These are phyloP conservation scores for Indicator indicator DNA, from an alignment of 2,113 vertebrate species.

Conservation along the genomic window DNA sequence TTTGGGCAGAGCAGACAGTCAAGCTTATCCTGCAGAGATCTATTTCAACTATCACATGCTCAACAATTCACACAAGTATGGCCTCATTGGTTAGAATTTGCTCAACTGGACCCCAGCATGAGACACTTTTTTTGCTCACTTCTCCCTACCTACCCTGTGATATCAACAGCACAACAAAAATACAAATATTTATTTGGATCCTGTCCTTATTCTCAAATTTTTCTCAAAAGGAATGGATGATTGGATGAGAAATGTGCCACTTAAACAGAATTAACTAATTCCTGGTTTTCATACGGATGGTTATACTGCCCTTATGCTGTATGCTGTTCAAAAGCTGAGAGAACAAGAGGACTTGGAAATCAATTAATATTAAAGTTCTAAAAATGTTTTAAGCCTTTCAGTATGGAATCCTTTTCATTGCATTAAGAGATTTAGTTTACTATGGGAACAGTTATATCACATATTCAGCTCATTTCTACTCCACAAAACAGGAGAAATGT, in stretches of 20 bases:
- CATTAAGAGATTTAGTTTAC: not conserved
- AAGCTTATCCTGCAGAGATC: not conserved
- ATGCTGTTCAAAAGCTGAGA: not conserved
- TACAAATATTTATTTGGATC: not conserved
- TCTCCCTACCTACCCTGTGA: fast-evolving
- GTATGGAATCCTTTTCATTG: not conserved
- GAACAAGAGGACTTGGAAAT: not conserved
- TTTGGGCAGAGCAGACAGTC: not conserved
- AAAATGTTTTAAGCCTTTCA: not conserved
- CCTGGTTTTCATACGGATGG: not conserved
- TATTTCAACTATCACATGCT: not conserved
- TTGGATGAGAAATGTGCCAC: not conserved
- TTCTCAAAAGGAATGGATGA: not conserved
- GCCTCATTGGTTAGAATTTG: not conserved
- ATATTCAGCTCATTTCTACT: not conserved
- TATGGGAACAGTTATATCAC: not conserved
- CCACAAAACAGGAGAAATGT: not conserved
- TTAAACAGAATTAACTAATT: not conserved
- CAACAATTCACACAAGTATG: not conserved
- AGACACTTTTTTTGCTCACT: not conserved
- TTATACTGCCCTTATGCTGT: not conserved
- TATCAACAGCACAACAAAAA: not conserved
- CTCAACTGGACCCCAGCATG: fast-evolving
- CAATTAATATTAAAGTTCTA: not conserved
- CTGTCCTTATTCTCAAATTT: not conserved